phyloP scores from a whole-genome alignment of 2,888 invertebrate species.

The Eupithecia pulchellata region DNA sequence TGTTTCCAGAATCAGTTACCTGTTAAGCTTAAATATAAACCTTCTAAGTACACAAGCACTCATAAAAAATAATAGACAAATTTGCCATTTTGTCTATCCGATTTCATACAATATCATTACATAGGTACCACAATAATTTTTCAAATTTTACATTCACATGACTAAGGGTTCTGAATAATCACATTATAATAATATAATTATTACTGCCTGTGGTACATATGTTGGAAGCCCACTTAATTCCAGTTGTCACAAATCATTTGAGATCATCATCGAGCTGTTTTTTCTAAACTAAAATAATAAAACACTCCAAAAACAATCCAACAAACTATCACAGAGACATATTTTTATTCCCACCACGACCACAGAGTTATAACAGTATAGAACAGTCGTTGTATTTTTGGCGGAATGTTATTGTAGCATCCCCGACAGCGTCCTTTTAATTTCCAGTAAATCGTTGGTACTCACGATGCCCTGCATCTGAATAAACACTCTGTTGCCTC shows the following conservation, averaged over 20 bases:
- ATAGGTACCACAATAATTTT: no score
- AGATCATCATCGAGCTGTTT: background rate
- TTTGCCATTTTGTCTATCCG: no score
- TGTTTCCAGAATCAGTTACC: no score
- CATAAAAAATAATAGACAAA: no score
- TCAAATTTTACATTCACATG: no score
- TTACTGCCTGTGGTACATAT: background rate
- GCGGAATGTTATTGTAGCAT: slow-evolving; percentile 80
- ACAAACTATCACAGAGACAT: slow-evolving; percentile 44
- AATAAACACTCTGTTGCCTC: slow-evolving; percentile 73
- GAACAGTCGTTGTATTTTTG: slow-evolving; percentile 67
- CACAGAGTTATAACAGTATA: slow-evolving; percentile 23
- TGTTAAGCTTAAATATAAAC: no score
- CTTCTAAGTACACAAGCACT: no score
- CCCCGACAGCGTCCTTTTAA: slow-evolving; percentile 79
- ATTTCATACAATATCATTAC: no score
- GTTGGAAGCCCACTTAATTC: slow-evolving; percentile 8
- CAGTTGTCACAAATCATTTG: slow-evolving; percentile 12
- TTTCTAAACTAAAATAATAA: slow-evolving; percentile 22
- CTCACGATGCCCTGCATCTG: slow-evolving; percentile 80
- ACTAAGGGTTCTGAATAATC: no score
- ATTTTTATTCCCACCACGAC: slow-evolving; percentile 45
- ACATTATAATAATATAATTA: no score
- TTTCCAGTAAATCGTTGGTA: slow-evolving; percentile 82
- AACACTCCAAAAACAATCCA: slow-evolving; percentile 33